phyloP scores from a whole-genome alignment of 1,140 invertebrate species.

The Lepidotrigona ventralis region DNA sequence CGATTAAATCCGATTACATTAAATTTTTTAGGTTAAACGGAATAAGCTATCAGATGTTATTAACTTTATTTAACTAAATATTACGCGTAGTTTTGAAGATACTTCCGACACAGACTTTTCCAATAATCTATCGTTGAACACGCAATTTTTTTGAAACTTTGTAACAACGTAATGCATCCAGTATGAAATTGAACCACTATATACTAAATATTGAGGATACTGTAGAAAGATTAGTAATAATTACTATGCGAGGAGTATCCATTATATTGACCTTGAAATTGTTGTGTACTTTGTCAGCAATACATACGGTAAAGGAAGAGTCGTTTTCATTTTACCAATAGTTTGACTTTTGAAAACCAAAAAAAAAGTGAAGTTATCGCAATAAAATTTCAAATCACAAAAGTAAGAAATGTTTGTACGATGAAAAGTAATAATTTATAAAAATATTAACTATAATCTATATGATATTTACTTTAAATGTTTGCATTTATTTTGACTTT shows the following conservation, averaged over 20 bases:
- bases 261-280: constrained; percentile 37
- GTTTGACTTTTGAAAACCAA: not conserved
- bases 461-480: not conserved
- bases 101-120: not conserved
- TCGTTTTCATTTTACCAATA: not conserved
- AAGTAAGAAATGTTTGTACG: not conserved
- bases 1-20: not conserved
- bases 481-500: constrained; percentile 13
- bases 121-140: not conserved
- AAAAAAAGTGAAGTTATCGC: constrained; percentile 36
- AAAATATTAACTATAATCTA: not conserved
- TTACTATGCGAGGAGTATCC: constrained; percentile 30
- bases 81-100: not conserved
- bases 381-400: constrained; percentile 13
- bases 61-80: not conserved
- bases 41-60: not conserved
- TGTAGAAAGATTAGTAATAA: not conserved
- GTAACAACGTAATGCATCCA: not conserved
- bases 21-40: constrained; percentile 37
- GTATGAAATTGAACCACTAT: not conserved
- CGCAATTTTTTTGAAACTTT: not conserved
- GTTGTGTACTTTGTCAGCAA: constrained; percentile 33
- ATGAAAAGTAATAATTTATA: not conserved
- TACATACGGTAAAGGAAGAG: not conserved
- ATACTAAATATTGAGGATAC: not conserved